These are phyloP conservation scores for Pardalotus punctatus DNA, from an alignment of 2,113 vertebrate genomes.

Conservation along the genomic window DNA sequence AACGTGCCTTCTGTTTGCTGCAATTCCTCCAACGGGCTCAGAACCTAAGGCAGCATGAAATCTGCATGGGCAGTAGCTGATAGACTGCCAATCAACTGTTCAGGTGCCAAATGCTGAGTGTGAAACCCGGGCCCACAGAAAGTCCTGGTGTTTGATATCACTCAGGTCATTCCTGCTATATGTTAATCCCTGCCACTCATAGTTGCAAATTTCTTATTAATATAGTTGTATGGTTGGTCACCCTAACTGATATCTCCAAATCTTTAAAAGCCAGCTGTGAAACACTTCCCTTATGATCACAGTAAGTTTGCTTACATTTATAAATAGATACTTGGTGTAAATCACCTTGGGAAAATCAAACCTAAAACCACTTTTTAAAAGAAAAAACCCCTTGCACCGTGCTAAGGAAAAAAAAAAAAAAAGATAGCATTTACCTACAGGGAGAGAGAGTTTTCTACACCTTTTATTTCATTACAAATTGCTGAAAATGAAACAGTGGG, in stretches of 20 bases:
- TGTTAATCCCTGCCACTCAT: not conserved
- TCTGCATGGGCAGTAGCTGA: not conserved
- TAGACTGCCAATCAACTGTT: not conserved
- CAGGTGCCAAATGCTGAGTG: not conserved
- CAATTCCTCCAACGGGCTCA: not conserved
- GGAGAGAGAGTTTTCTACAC: not conserved
- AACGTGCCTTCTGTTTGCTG: not conserved
- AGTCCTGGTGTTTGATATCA: not conserved
- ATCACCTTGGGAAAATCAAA: not conserved
- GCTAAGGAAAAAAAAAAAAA: not conserved
- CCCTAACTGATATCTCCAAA: not conserved
- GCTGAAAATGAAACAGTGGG: not conserved
- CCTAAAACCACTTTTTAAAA: not conserved
- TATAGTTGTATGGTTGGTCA: not conserved
- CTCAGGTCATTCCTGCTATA: not conserved
- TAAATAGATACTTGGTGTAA: not conserved
- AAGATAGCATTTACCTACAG: not conserved
- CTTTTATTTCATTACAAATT: not conserved
- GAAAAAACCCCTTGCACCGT: fast-evolving
- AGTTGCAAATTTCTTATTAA: not conserved
- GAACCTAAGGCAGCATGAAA: not conserved
- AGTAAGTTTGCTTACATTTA: not conserved
- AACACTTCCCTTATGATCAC: not conserved
- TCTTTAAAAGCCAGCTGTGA: not conserved
- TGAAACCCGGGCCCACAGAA: not conserved